Percentiles rank a stretch among this genome's conserved stretches.
Evolutionary conservation across 2,113 vertebrate species (phyloP).

Genomic region (Apteryx mantelli): DNA sequence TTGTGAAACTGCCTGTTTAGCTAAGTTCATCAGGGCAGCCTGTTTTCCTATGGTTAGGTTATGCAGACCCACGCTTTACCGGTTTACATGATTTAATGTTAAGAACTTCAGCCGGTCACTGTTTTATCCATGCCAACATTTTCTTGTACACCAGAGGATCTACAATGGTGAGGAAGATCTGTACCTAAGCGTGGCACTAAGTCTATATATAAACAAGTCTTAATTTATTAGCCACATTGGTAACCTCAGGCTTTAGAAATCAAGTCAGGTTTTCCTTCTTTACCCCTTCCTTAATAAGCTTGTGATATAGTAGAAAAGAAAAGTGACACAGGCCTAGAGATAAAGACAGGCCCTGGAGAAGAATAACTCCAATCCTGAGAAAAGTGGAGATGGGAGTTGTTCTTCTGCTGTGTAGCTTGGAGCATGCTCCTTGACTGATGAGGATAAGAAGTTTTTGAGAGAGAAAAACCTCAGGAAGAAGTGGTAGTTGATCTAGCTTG

Average conservation of each 20-base stretch:
- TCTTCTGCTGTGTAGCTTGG: background rate
- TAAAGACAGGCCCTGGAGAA: background rate
- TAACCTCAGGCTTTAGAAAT: background rate
- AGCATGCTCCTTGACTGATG: conserved; percentile 37
- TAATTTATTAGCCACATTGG: background rate
- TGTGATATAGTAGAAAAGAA: background rate
- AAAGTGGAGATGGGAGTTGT: background rate
- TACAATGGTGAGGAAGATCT: background rate
- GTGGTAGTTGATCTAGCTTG: conserved; percentile 8
- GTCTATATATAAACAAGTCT: background rate
- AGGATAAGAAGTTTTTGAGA: background rate
- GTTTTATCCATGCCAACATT: background rate
- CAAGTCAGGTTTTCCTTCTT: background rate
- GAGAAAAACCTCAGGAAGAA: conserved; percentile 32
- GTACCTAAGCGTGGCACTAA: background rate
- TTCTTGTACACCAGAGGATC: background rate
- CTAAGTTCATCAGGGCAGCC: background rate
- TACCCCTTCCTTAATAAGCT: background rate
- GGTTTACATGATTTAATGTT: background rate
- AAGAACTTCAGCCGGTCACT: background rate
- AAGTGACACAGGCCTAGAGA: background rate
- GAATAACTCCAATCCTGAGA: background rate
- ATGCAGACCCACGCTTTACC: background rate
- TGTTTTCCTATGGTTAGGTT: background rate
- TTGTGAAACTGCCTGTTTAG: background rate